These are phyloP conservation scores for Eustalomyia histrio DNA, from an alignment of 2,888 invertebrate species.

Conservation along the genomic window DNA sequence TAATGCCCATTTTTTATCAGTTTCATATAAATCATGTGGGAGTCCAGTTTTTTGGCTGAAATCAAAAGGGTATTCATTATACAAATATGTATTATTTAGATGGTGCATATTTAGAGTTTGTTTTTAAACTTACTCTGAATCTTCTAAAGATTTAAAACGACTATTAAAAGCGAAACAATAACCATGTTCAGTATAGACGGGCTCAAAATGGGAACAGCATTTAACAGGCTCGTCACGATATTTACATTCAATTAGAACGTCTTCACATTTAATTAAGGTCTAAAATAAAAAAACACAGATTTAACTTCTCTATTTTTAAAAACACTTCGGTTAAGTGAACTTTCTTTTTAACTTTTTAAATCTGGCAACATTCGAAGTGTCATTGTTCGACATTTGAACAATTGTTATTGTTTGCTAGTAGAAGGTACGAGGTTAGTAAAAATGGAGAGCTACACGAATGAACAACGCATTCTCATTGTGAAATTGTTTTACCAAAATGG, in stretches of 20 bases:
- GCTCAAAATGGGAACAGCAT: conserved; percentile 84
- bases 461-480: no score
- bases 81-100: no score
- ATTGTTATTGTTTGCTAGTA: no score
- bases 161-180: conserved; percentile 87
- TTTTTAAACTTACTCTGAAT: conserved; percentile 73
- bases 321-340: no score
- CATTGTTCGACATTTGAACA: no score
- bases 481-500: no score
- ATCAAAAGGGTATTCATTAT: not conserved
- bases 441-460: no score
- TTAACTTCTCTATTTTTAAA: no score
- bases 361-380: no score
- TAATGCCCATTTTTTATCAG: conserved; percentile 79
- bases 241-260: conserved; percentile 83
- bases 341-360: no score
- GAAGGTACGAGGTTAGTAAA: no score
- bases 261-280: conserved; percentile 81
- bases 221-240: conserved; percentile 85
- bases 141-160: conserved; percentile 74
- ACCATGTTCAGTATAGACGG: conserved; percentile 88
- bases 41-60: conserved; percentile 70
- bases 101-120: conserved; percentile 71
- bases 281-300: conserved; percentile 53
- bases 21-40: conserved; percentile 78